Percentiles rank a stretch among this genome's conserved stretches.
Evolutionary conservation across 1,140 invertebrate species (phyloP).

Genomic region (Anoplophora glabripennis): DNA sequence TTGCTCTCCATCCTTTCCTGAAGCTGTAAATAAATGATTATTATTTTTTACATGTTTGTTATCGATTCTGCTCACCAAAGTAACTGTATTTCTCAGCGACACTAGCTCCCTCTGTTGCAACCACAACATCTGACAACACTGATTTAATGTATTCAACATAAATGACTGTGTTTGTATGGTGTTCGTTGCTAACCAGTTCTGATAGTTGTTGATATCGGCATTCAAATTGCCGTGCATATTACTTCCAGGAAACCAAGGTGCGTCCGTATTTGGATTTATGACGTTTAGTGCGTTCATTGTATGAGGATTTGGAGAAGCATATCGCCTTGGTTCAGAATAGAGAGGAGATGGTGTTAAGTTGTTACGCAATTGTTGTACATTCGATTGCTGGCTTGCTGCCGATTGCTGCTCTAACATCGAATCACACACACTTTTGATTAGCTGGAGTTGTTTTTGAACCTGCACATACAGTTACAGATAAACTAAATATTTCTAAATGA

Average conservation of each 20-base stretch:
- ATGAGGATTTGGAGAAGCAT: slow-evolving; percentile 30
- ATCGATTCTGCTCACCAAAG: slow-evolving; percentile 34
- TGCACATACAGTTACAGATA: slow-evolving; percentile 19
- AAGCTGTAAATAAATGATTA: slow-evolving; percentile 16
- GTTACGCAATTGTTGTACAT: slow-evolving; percentile 39
- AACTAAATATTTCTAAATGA: too few relatives aligned
- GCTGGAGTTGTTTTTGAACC: slow-evolving; percentile 46
- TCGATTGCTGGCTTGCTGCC: slow-evolving; percentile 19
- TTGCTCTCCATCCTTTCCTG: slow-evolving; percentile 22
- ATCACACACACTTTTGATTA: slow-evolving; percentile 46
- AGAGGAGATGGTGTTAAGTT: slow-evolving; percentile 43
- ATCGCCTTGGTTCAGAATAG: slow-evolving; percentile 38
- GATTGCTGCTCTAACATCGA: slow-evolving; percentile 41
- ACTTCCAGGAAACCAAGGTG: slow-evolving; percentile 16
- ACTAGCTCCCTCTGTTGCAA: slow-evolving; percentile 51
- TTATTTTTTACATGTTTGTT: not conserved
- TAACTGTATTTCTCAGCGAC: slow-evolving; percentile 42
- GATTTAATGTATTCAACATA: slow-evolving; percentile 50
- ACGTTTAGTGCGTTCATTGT: slow-evolving; percentile 35
- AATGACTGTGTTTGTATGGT: slow-evolving; percentile 50
- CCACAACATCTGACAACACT: slow-evolving; percentile 54
- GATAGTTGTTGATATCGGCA: slow-evolving; percentile 29
- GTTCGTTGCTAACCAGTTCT: slow-evolving; percentile 44
- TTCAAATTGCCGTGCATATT: slow-evolving; percentile 8
- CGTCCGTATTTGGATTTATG: slow-evolving; percentile 27